These are phyloP conservation scores for Forbesichthys agassizii DNA, from an alignment of 2,113 vertebrate species.

Conservation along the genomic window DNA sequence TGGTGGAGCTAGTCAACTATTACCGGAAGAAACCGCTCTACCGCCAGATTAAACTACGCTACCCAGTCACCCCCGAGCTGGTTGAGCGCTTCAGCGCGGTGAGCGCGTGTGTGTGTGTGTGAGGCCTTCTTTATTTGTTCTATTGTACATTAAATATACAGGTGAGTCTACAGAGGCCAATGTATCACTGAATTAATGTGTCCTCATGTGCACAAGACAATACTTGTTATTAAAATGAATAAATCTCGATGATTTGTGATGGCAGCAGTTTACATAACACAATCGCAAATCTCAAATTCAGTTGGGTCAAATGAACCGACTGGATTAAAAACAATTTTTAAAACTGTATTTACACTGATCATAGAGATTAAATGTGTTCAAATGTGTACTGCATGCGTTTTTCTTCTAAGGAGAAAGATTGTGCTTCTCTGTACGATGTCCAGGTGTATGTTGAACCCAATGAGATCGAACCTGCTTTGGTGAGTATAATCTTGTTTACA, in stretches of 20 bases:
- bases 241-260: too few relatives aligned
- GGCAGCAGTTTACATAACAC: too few relatives aligned
- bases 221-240: too few relatives aligned
- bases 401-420: conserved; percentile 81
- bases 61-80: conserved; percentile 90
- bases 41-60: conserved; percentile 93
- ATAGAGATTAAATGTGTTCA: not conserved
- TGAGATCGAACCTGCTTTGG: conserved; percentile 87
- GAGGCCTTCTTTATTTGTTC: too few relatives aligned
- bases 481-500: conserved; percentile 52
- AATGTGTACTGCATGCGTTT: conserved; percentile 2
- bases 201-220: too few relatives aligned
- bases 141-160: too few relatives aligned
- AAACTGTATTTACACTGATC: not conserved
- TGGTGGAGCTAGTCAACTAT: conserved; percentile 92
- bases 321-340: too few relatives aligned
- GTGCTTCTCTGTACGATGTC: conserved; percentile 84
- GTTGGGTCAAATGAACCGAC: too few relatives aligned
- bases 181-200: too few relatives aligned
- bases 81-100: conserved; percentile 87
- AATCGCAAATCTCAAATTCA: too few relatives aligned
- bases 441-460: conserved; percentile 92
- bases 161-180: too few relatives aligned
- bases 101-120: conserved; percentile 34
- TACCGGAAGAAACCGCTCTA: conserved; percentile 90